Conservation (phyloP, 2,113 vertebrate genomes). For the Ochotona princeps region DNA sequence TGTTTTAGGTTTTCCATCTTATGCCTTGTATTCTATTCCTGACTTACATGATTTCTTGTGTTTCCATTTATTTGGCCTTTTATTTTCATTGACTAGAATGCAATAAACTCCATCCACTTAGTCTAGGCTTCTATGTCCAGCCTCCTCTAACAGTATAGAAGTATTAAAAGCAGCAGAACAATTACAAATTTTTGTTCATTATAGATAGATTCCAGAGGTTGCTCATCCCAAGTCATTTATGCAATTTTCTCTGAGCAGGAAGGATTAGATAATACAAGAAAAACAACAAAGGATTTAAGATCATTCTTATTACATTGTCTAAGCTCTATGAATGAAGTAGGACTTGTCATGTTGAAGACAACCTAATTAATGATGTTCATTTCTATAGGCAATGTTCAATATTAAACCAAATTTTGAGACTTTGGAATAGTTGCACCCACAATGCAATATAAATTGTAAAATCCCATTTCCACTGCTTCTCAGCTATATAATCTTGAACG, state of each 20-base stretch:
- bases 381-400: background rate
- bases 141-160: background rate
- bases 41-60: background rate
- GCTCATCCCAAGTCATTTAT: background rate
- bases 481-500: background rate
- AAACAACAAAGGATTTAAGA: background rate
- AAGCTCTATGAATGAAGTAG: constrained; percentile 23
- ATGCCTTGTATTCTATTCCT: background rate
- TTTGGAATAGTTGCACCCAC: background rate
- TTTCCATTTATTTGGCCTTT: background rate
- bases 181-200: background rate
- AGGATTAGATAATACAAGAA: background rate
- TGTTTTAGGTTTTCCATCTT: background rate
- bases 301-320: background rate
- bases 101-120: background rate
- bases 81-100: background rate
- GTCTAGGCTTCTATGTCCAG: background rate
- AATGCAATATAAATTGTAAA: background rate
- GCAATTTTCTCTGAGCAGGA: background rate
- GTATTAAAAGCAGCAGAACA: background rate
- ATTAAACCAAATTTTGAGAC: background rate
- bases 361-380: background rate
- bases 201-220: background rate
- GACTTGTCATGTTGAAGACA: background rate
- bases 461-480: background rate